A percentile compares a stretch with the other conserved stretches of the same genome.
phyloP scores from a whole-genome alignment of 2,888 invertebrate genomes.

The Resseliella maxima region DNA sequence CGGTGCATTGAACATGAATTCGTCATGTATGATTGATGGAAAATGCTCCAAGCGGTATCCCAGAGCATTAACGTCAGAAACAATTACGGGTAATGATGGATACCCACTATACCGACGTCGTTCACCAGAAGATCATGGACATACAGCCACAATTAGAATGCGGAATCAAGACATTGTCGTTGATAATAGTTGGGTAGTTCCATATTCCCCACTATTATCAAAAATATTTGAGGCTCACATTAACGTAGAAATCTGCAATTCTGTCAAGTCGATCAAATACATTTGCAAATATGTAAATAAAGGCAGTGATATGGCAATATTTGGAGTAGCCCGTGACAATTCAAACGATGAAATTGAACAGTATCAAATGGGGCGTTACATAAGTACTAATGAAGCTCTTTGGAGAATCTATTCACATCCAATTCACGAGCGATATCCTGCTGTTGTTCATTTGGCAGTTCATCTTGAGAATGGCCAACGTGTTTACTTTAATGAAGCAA shows the following conservation, averaged over 20 bases:
- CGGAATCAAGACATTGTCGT: slow-evolving; percentile 58
- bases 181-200: slow-evolving; percentile 64
- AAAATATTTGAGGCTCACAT: slow-evolving; percentile 63
- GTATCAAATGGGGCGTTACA: slow-evolving; percentile 60
- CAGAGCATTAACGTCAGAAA: slow-evolving; percentile 60
- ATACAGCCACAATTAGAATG: slow-evolving; percentile 60
- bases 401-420: slow-evolving; percentile 60
- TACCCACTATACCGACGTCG: slow-evolving; percentile 63
- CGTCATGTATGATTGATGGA: slow-evolving; percentile 65
- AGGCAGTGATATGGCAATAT: slow-evolving; percentile 65
- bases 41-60: slow-evolving; percentile 63
- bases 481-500: slow-evolving; percentile 62
- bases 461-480: slow-evolving; percentile 61
- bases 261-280: slow-evolving; percentile 66
- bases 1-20: slow-evolving; percentile 62
- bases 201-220: slow-evolving; percentile 62
- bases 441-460: slow-evolving; percentile 59
- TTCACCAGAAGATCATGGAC: slow-evolving; percentile 60
- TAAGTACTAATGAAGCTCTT: slow-evolving; percentile 61
- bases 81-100: slow-evolving; percentile 62
- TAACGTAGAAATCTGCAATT: slow-evolving; percentile 66
- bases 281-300: slow-evolving; percentile 67
- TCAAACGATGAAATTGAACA: slow-evolving; percentile 59
- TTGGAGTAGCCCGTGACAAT: slow-evolving; percentile 61
- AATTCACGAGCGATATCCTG: slow-evolving; percentile 60